A percentile compares a stretch with the other conserved stretches of the same genome.
phyloP scores from a whole-genome alignment of 1,140 invertebrate genomes.

The Aphaenogaster rudis region DNA sequence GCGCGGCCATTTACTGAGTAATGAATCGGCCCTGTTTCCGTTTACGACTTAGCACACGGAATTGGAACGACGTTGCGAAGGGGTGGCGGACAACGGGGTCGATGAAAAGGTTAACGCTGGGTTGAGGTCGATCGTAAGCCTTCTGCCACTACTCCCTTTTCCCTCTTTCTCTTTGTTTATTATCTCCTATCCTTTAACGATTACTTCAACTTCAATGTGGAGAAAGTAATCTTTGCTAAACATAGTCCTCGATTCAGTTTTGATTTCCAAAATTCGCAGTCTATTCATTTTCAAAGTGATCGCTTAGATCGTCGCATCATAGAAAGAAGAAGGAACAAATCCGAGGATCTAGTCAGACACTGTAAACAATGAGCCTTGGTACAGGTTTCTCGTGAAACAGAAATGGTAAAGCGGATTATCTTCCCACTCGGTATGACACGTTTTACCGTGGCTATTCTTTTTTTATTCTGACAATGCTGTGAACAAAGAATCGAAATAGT shows the following conservation, averaged over 20 bases:
- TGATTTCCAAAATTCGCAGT: neutral
- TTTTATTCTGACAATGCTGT: neutral
- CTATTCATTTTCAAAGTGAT: neutral
- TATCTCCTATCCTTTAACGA: neutral
- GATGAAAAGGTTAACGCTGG: constrained; percentile 75
- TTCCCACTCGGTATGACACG: neutral
- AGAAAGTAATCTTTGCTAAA: neutral
- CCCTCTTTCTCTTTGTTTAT: constrained; percentile 5
- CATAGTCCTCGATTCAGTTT: neutral
- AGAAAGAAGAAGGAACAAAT: neutral
- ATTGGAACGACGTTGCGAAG: constrained; percentile 70
- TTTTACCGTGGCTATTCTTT: neutral
- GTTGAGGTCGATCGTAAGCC: constrained; percentile 70
- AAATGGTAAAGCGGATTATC: neutral
- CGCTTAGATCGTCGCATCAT: neutral
- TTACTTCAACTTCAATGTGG: constrained; percentile 50
- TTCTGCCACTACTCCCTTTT: constrained; percentile 50
- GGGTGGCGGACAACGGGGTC: constrained; percentile 67
- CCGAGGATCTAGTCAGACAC: constrained; percentile 29
- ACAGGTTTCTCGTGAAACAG: constrained; percentile 49
- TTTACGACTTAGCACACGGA: constrained; percentile 65
- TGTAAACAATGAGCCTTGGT: constrained; percentile 54
- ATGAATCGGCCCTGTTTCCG: constrained; percentile 75
- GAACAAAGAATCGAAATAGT: constrained; percentile 1
- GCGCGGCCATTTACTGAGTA: constrained; percentile 62